Evolutionary conservation across 2,797 vertebrate species (phyloP).

Genomic region (Heteromormyrus szaboi): DNA sequence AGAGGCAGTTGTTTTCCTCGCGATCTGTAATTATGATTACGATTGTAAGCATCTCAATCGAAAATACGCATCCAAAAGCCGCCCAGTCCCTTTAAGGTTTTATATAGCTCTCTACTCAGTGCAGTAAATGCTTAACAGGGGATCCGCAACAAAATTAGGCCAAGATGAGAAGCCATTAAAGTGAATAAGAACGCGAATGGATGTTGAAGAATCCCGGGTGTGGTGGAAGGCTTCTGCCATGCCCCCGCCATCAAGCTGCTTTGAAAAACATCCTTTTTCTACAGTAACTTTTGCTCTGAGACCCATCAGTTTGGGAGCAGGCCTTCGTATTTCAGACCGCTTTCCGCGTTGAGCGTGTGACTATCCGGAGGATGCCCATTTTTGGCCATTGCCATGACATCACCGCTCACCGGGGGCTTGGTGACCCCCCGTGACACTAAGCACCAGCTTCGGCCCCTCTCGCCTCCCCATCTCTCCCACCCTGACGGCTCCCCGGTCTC

Average conservation of each 20-base stretch:
- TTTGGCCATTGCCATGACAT: neutral
- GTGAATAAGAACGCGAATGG: neutral
- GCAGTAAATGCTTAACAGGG: neutral
- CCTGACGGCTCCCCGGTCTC: neutral
- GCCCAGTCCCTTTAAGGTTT: neutral
- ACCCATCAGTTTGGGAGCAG: neutral
- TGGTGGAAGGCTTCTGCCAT: neutral
- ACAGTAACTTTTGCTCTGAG: neutral
- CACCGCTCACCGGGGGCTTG: neutral
- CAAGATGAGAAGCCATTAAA: neutral
- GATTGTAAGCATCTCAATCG: neutral
- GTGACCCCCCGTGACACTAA: neutral
- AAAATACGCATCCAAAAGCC: neutral
- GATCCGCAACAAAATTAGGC: neutral
- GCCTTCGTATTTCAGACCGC: neutral
- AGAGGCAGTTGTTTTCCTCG: neutral
- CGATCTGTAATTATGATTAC: neutral
- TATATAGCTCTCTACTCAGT: neutral
- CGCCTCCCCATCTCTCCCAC: neutral
- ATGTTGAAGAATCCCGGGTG: neutral
- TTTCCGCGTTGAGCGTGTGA: neutral
- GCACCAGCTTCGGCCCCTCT: neutral
- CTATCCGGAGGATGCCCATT: neutral
- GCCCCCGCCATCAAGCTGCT: neutral
- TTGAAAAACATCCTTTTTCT: neutral